Evolutionary conservation across 2,888 invertebrate genomes (phyloP).

Genomic region (Chelonus formosanus): DNA sequence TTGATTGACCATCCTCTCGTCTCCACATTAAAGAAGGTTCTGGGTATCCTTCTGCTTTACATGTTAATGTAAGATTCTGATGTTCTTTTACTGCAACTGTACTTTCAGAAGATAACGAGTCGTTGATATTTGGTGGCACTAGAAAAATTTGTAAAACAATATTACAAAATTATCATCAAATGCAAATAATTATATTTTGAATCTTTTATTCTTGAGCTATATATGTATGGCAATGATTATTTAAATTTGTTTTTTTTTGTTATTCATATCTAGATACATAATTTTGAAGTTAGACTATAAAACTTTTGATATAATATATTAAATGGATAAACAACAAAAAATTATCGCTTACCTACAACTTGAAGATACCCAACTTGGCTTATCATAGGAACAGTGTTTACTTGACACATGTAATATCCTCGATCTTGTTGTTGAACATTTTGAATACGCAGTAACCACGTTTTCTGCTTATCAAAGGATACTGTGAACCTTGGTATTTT

Average conservation of each 20-base stretch:
- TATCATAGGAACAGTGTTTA: constrained; percentile 94
- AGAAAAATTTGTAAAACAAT: constrained; percentile 40
- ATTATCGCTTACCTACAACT: constrained; percentile 82
- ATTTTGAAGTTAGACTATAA: too few relatives aligned
- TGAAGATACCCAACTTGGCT: constrained; percentile 93
- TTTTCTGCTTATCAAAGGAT: constrained; percentile 90
- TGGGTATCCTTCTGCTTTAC: constrained; percentile 91
- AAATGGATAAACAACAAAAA: not conserved
- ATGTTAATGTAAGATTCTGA: constrained; percentile 91
- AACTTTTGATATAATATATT: too few relatives aligned
- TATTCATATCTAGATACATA: too few relatives aligned
- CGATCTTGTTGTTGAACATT: constrained; percentile 91
- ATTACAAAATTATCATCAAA: too few relatives aligned
- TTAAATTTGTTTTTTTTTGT: too few relatives aligned
- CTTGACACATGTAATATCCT: constrained; percentile 90
- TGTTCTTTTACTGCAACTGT: constrained; percentile 92
- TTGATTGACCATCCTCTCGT: constrained; percentile 87
- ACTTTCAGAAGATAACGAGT: constrained; percentile 89
- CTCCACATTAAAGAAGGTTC: constrained; percentile 93
- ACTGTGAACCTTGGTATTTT: constrained; percentile 91
- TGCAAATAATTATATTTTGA: too few relatives aligned
- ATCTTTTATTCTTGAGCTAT: too few relatives aligned
- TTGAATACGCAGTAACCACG: constrained; percentile 89
- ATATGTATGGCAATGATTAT: too few relatives aligned
- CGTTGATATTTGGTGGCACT: constrained; percentile 95